These are phyloP conservation scores for Pedetes capensis DNA, from an alignment of 2,113 vertebrate genomes.

Conservation along the genomic window DNA sequence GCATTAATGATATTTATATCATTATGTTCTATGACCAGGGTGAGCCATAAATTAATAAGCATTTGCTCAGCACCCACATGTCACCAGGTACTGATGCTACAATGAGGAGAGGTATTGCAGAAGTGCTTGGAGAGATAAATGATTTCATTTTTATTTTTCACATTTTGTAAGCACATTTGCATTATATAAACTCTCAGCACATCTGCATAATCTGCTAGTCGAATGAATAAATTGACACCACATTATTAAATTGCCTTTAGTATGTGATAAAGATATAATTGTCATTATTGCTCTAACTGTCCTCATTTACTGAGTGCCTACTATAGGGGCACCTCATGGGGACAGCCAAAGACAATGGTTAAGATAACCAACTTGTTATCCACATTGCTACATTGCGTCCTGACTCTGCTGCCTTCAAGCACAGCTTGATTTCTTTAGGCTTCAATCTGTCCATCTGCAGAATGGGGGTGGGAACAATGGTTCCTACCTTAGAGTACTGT, in stretches of 20 bases:
- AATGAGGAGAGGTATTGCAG: not conserved
- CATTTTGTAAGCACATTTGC: conserved; percentile 52
- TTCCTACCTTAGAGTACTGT: not conserved
- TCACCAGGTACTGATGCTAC: conserved; percentile 46
- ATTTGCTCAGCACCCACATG: not conserved
- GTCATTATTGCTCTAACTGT: conserved; percentile 45
- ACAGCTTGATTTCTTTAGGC: not conserved
- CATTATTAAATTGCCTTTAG: conserved; percentile 52
- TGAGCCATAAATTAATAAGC: conserved; percentile 56
- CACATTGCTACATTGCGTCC: not conserved
- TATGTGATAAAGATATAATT: conserved; percentile 41
- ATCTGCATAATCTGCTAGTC: conserved; percentile 63
- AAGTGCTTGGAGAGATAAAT: not conserved
- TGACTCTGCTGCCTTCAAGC: not conserved
- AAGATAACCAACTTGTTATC: not conserved
- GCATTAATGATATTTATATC: conserved; percentile 22
- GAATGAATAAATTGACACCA: conserved; percentile 52
- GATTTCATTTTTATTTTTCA: conserved; percentile 46
- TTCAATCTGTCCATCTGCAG: not conserved
- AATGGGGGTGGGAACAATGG: not conserved
- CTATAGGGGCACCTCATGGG: not conserved
- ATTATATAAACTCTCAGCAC: conserved; percentile 6
- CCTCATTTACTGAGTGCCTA: conserved; percentile 17
- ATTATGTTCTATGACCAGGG: conserved; percentile 5
- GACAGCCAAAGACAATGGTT: not conserved